Evolutionary conservation across 2,888 invertebrate genomes (phyloP).

Genomic region (Poecilus cupreus): DNA sequence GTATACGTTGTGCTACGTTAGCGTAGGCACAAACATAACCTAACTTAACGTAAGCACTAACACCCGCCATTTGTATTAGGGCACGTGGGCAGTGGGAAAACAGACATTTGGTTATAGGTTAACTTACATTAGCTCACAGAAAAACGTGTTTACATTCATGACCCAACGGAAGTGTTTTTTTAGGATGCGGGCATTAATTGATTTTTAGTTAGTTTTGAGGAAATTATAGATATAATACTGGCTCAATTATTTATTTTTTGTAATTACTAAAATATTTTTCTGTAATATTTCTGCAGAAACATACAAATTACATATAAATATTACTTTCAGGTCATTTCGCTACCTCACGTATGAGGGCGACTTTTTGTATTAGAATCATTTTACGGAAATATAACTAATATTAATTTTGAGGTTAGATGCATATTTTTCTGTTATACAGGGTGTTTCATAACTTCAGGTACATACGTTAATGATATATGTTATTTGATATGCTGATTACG

Average conservation of each 20-base stretch:
- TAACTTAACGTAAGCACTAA: constrained; percentile 3
- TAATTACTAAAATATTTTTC: neutral
- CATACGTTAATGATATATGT: too few species aligned
- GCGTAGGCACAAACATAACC: constrained; percentile 26
- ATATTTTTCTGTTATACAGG: too few species aligned
- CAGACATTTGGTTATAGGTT: neutral
- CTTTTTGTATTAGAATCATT: neutral
- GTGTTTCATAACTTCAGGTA: too few species aligned
- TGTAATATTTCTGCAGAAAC: constrained; percentile 13
- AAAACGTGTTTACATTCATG: constrained; percentile 3
- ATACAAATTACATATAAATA: neutral
- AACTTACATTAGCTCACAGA: neutral
- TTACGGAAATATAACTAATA: too few species aligned
- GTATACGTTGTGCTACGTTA: neutral
- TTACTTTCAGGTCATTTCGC: neutral
- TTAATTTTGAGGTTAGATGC: too few species aligned
- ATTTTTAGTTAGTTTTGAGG: constrained; percentile 38
- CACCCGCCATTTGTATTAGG: constrained; percentile 25
- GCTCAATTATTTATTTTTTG: constrained; percentile 34
- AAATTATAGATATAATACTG: constrained; percentile 37
- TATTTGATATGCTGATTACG: too few species aligned
- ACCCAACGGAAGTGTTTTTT: constrained; percentile 16
- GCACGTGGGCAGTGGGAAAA: constrained; percentile 12
- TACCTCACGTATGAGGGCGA: too few species aligned
- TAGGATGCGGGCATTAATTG: constrained; percentile 31